Evolutionary conservation across 2,797 vertebrate species (phyloP).

Genomic region (Novumbra hubbsi): DNA sequence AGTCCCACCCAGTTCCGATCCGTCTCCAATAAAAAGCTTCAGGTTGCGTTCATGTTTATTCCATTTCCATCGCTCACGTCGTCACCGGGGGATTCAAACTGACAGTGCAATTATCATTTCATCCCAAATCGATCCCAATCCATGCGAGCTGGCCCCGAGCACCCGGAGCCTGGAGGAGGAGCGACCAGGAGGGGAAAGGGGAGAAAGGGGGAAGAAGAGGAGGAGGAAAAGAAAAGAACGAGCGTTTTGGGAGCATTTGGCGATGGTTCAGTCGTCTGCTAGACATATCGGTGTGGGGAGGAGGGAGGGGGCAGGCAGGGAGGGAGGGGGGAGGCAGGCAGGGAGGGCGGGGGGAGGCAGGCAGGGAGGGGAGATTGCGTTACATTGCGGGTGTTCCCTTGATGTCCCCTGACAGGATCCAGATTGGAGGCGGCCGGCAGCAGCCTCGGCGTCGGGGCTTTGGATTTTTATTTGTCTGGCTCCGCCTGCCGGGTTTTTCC

Average conservation of each 20-base stretch:
- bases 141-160: conserved; percentile 74
- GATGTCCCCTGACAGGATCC: conserved; percentile 84
- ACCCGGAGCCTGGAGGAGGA: conserved; percentile 51
- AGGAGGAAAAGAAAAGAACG: conserved; percentile 32
- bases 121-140: conserved; percentile 79
- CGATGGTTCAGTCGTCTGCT: conserved; percentile 73
- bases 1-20: conserved; percentile 48
- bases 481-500: conserved; percentile 78
- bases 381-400: conserved; percentile 85
- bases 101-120: conserved; percentile 82
- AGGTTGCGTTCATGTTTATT: conserved; percentile 74
- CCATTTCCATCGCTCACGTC: conserved; percentile 78
- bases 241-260: conserved; percentile 69
- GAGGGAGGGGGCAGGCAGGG: conserved; percentile 56
- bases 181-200: neutral
- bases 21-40: conserved; percentile 62
- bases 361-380: conserved; percentile 72
- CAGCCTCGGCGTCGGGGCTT: conserved; percentile 69
- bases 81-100: conserved; percentile 74
- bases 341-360: conserved; percentile 32
- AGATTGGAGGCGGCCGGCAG: conserved; percentile 70
- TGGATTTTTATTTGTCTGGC: conserved; percentile 80
- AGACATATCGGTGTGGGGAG: conserved; percentile 71
- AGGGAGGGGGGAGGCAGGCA: conserved; percentile 19
- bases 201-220: neutral